Evolutionary conservation across 2,113 vertebrate genomes (phyloP).

Genomic region (Bos indicus): DNA sequence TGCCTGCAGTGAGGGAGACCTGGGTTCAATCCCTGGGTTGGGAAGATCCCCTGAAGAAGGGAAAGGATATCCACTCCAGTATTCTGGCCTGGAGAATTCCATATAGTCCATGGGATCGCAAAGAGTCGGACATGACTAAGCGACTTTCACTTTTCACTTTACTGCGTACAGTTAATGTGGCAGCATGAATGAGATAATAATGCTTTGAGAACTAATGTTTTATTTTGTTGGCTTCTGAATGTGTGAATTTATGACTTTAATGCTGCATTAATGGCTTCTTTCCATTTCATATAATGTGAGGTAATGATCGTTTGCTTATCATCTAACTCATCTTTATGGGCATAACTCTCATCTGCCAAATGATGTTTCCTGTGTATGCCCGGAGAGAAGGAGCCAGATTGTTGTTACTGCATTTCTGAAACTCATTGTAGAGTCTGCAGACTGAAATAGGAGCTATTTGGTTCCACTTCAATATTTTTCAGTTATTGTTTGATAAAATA

Average conservation of each 20-base stretch:
- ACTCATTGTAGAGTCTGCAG: background rate
- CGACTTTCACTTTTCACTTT: background rate
- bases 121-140: background rate
- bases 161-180: background rate
- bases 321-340: conserved; percentile 47
- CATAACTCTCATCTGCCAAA: conserved; percentile 24
- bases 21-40: background rate
- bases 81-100: background rate
- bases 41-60: background rate
- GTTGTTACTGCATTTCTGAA: conserved; percentile 26
- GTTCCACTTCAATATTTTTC: conserved; percentile 54
- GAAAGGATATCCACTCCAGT: background rate
- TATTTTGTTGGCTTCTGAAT: conserved; percentile 50
- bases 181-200: background rate
- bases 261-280: conserved; percentile 50
- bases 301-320: conserved; percentile 60
- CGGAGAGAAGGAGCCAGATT: conserved; percentile 18
- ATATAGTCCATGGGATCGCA: fast-evolving
- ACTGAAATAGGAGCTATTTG: conserved; percentile 19
- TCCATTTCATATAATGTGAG: conserved; percentile 48
- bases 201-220: conserved; percentile 1
- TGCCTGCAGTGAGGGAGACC: background rate
- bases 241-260: conserved; percentile 51
- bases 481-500: conserved; percentile 54
- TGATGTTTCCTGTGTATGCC: conserved; percentile 6